Percentiles rank a stretch among this genome's conserved stretches.
phyloP scores from a whole-genome alignment of 2,888 invertebrate species.

The Cryptocheilus praepositus region DNA sequence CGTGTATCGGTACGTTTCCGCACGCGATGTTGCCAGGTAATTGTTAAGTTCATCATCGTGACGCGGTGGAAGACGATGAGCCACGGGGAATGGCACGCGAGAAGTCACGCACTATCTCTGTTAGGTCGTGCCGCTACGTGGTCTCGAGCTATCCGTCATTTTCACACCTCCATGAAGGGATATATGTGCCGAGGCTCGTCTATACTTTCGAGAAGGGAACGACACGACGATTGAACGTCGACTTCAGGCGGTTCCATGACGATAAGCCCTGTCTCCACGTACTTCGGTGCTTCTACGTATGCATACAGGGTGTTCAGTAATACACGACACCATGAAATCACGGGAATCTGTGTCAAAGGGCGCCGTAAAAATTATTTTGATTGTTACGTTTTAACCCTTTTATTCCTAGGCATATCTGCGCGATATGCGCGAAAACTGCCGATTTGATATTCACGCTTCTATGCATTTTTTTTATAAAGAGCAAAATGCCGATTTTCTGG shows the following conservation, averaged over 20 bases:
- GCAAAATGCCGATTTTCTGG: no score
- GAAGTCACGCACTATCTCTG: constrained; percentile 26
- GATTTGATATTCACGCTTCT: no score
- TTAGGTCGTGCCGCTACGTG: constrained; percentile 38
- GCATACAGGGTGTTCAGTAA: constrained; percentile 12
- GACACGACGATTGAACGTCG: constrained; percentile 23
- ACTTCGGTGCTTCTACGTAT: constrained; percentile 36
- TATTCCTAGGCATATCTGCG: no score
- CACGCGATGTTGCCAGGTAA: no score
- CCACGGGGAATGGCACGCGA: constrained; percentile 22
- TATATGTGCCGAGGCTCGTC: not conserved
- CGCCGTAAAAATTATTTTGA: no score
- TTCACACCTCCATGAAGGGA: constrained; percentile 52
- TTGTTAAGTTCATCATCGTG: no score
- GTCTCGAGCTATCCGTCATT: constrained; percentile 58
- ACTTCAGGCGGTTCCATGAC: constrained; percentile 31
- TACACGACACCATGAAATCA: no score
- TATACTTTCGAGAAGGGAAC: constrained; percentile 32
- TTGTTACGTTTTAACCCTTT: no score
- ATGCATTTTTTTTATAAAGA: no score
- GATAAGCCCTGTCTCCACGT: constrained; percentile 37
- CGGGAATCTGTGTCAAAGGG: no score
- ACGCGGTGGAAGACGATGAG: constrained; percentile 34
- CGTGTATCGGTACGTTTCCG: no score
- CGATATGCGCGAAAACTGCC: no score